Conservation (phyloP, 2,113 vertebrate genomes). For the Labeo rohita region DNA sequence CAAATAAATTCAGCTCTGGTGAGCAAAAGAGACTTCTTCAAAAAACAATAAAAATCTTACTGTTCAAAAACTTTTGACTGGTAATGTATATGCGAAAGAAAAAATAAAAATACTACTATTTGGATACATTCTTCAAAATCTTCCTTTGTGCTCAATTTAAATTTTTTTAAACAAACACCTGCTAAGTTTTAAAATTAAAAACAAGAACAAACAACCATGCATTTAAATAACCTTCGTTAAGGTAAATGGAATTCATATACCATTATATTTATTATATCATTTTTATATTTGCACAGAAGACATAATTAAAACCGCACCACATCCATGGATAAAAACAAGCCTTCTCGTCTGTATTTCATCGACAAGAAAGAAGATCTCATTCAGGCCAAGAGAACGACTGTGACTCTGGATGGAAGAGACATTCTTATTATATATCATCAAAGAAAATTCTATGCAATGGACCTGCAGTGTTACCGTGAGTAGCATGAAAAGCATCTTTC, state of each 20-base stretch:
- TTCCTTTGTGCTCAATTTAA: background rate
- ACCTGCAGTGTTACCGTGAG: conserved; percentile 94
- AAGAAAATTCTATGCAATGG: conserved; percentile 85
- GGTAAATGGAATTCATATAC: background rate
- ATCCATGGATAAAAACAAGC: conserved; percentile 59
- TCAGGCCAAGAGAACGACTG: conserved; percentile 71
- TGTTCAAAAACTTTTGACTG: too few species aligned
- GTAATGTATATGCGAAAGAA: background rate
- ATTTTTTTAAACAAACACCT: background rate
- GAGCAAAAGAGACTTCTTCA: too few species aligned
- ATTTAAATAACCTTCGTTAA: background rate
- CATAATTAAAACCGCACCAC: background rate
- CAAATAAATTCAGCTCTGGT: too few species aligned
- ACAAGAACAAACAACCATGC: background rate
- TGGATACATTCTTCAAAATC: background rate
- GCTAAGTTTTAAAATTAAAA: background rate
- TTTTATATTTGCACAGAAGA: conserved; percentile 1
- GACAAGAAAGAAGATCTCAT: conserved; percentile 86
- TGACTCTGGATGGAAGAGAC: conserved; percentile 81
- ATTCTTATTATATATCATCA: conserved; percentile 84
- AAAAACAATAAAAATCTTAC: too few species aligned
- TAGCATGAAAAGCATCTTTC: conserved; percentile 36
- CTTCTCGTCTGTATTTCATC: conserved; percentile 68
- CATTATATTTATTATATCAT: background rate
- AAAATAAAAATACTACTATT: background rate